Base-by-base conservation (phyloP, 92 coral and sea anemone genomes). In the Epizoanthus ramosus region DNA sequence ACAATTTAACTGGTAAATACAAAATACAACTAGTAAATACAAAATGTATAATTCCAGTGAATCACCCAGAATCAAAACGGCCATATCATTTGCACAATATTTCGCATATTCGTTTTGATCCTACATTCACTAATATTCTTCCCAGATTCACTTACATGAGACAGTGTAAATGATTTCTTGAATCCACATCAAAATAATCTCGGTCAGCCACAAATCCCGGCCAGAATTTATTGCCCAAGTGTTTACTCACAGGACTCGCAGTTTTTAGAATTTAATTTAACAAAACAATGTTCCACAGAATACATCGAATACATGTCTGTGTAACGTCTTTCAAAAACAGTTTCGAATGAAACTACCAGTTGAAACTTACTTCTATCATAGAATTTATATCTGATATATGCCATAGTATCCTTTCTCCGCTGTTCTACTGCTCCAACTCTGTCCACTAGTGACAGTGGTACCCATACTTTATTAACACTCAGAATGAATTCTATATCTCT, bases 321-420 rank as follows among this genome's bases (percentile, higher is more conserved):
- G 15, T 50, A 3, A 3, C 43, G 15, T 50, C 16, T 50, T 50
- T 50, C 13, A 12, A 10, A 50, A 50, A 12, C 54, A 50, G 54
- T 50, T 50, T 37, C 6, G 3, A 37, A 37, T 50, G 16, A 14
- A 72, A 52, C 31, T 47, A 24, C 23, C 59, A 15, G 2, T 28
- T 28, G 12, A 53, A 10, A 69, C 88, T 21, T 90, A 94, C 99
- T 88, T 89, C 88, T 92, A 54, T 94, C 95, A 84, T 90, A 90
- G 84, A 94, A 90, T 80, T 97, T 94, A 88, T 92, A 94, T 88
- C 99, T 89, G 76, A 90, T 83, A 84, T 97, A 94, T 71, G 91
- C 92, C 80, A 84, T 89, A 50, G 75, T 57, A 63, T 41, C 63
- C 57, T 77, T 83, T 10, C 85, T 88, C 23, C 35, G 84, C 52